Evolutionary conservation across 37 sponge, comb jelly and placozoan species (phyloP).

Genomic region (Diacarnus erythraeanus): DNA sequence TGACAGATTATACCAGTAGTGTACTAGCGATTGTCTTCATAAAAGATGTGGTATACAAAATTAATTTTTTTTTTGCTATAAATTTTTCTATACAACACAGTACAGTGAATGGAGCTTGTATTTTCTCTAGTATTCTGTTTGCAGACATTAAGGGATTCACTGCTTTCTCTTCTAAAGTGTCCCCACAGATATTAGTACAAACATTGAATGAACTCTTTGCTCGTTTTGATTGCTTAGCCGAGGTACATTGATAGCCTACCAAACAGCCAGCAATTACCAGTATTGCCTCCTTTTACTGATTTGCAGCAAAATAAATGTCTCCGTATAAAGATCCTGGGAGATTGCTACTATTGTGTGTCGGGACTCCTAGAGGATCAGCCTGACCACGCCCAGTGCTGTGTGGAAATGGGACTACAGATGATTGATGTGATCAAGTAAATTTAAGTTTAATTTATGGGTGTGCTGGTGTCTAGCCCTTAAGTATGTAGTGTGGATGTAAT

Average conservation of each 20-base stretch:
- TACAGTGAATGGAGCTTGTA: too few relatives aligned
- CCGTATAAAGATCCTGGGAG: constrained; percentile 86
- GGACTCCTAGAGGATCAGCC: constrained; percentile 60
- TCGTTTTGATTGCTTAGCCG: constrained; percentile 30
- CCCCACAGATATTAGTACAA: constrained; percentile 69
- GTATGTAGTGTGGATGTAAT: too few relatives aligned
- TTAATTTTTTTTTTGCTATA: too few relatives aligned
- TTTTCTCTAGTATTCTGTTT: constrained; percentile 80
- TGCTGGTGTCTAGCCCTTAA: too few relatives aligned
- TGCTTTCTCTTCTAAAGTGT: constrained; percentile 60
- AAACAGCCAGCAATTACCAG: not conserved
- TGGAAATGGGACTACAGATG: constrained; percentile 85
- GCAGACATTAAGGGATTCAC: constrained; percentile 94
- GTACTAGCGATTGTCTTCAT: too few relatives aligned
- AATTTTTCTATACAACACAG: too few relatives aligned
- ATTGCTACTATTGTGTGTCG: constrained; percentile 93
- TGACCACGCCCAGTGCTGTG: constrained; percentile 71
- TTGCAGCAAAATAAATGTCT: constrained; percentile 65
- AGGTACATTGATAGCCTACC: not conserved
- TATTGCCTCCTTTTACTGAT: constrained; percentile 5
- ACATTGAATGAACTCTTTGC: constrained; percentile 77
- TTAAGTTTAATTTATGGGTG: too few relatives aligned
- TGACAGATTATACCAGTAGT: too few relatives aligned
- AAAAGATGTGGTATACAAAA: too few relatives aligned
- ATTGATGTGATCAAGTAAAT: constrained; percentile 60